Percentiles rank a stretch among this genome's conserved stretches.
These are phyloP conservation scores for Lagopus muta DNA, from an alignment of 2,113 vertebrate genomes.

Conservation along the genomic window DNA sequence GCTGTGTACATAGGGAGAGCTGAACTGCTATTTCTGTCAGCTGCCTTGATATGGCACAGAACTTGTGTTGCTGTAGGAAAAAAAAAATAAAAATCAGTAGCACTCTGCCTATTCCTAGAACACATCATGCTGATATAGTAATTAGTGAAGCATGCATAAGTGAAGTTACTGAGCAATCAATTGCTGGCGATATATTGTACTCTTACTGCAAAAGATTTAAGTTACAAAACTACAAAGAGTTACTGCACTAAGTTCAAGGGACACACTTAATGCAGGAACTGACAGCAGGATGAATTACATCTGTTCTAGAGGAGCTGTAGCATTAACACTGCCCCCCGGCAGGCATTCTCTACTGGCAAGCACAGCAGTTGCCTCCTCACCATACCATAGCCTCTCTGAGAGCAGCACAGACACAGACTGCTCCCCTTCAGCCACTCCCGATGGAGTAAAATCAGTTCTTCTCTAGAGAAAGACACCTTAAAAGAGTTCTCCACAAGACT, in stretches of 20 bases:
- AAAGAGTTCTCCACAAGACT: neutral
- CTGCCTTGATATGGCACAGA: neutral
- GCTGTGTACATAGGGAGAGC: neutral
- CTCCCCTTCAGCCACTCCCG: neutral
- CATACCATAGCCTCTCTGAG: neutral
- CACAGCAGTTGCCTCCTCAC: neutral
- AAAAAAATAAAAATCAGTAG: too few species aligned
- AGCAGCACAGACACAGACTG: too few species aligned
- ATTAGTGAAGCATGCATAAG: neutral
- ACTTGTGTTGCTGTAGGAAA: neutral
- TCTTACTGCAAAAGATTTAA: neutral
- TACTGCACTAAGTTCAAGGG: neutral
- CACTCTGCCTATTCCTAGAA: neutral
- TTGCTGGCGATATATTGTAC: neutral
- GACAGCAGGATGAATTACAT: neutral
- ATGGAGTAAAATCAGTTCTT: neutral
- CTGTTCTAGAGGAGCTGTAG: neutral
- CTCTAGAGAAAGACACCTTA: neutral
- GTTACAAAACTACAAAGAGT: neutral
- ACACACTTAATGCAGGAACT: neutral
- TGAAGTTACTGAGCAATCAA: neutral
- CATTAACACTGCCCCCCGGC: neutral
- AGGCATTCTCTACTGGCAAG: fast-evolving
- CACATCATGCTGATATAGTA: neutral
- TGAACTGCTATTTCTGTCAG: fast-evolving